Percentiles rank a stretch among this genome's conserved stretches.
Evolutionary conservation across 2,888 invertebrate genomes (phyloP).

Genomic region (Gryllus longicercus): DNA sequence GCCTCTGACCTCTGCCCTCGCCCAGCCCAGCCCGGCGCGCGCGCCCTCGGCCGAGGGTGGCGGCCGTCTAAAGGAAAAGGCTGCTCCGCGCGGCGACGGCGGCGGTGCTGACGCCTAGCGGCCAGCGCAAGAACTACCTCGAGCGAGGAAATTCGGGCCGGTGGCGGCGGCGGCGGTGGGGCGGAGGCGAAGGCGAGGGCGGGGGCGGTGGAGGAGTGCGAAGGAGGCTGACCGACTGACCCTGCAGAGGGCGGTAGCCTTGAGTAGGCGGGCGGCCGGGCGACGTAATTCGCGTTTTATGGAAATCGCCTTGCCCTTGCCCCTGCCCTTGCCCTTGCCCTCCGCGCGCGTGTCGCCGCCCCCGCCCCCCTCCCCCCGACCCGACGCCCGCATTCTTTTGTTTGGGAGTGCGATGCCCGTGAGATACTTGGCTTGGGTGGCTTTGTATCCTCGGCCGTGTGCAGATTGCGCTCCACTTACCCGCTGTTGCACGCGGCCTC

Average conservation of each 20-base stretch:
- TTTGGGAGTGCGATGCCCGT: too few species aligned
- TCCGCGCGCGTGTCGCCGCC: too few species aligned
- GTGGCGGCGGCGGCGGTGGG: not conserved
- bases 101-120: not conserved
- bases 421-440: too few species aligned
- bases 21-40: not conserved
- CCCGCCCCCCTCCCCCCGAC: too few species aligned
- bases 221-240: not conserved
- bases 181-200: not conserved
- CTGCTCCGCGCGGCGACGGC: not conserved
- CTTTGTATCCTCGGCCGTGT: too few species aligned
- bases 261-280: not conserved
- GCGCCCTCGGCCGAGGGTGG: not conserved
- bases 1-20: too few species aligned
- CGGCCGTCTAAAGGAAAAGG: not conserved
- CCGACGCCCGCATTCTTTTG: too few species aligned
- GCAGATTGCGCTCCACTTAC: too few species aligned
- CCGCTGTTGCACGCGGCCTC: too few species aligned
- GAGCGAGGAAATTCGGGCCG: not conserved
- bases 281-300: not conserved
- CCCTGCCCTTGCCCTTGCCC: too few species aligned
- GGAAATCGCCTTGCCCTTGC: not conserved
- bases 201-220: not conserved
- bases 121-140: not conserved
- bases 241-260: not conserved